phyloP scores from a whole-genome alignment of 2,113 vertebrate species.

The Nymphicus hollandicus region DNA sequence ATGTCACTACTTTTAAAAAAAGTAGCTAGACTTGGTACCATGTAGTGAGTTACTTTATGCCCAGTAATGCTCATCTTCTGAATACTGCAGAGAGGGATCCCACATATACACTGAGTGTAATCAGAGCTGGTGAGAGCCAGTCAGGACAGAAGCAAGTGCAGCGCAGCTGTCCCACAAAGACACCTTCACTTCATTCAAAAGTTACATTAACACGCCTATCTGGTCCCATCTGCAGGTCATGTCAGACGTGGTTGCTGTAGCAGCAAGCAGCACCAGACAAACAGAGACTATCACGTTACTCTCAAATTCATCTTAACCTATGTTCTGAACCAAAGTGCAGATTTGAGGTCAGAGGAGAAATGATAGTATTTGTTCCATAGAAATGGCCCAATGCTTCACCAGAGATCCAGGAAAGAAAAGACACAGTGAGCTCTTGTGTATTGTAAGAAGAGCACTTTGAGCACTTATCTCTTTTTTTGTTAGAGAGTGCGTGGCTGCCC shows the following conservation, averaged over 20 bases:
- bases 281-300: rapidly evolving
- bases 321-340: neutral
- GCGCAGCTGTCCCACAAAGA: neutral
- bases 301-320: neutral
- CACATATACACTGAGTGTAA: neutral
- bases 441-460: neutral
- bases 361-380: neutral
- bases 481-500: neutral
- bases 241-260: neutral
- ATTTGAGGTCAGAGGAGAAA: neutral
- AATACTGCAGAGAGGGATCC: neutral
- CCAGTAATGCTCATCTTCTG: neutral
- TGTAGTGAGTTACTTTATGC: neutral
- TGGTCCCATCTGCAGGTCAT: neutral
- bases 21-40: neutral
- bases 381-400: neutral
- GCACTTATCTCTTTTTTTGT: neutral
- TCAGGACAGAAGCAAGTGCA: neutral
- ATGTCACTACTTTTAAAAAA: neutral
- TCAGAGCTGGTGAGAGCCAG: neutral
- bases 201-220: neutral
- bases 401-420: neutral
- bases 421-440: neutral
- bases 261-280: neutral
- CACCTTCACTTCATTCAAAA: neutral